Evolutionary conservation across 2,888 invertebrate species (phyloP).

Genomic region (Orchesellides sinensis): DNA sequence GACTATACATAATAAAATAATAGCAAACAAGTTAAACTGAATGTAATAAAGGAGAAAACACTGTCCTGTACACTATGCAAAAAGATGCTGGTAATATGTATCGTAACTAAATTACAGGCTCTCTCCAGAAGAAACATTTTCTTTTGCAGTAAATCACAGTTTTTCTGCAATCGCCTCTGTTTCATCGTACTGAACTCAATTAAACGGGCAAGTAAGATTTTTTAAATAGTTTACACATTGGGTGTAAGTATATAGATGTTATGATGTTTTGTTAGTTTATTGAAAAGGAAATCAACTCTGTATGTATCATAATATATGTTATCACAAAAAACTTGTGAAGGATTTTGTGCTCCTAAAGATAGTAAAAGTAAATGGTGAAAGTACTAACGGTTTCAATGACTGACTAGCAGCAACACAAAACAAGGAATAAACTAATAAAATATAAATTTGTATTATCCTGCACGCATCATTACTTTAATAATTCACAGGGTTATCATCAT

Average conservation of each 20-base stretch:
- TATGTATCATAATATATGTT: too few relatives aligned
- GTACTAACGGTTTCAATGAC: conserved; percentile 64
- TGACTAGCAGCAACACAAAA: conserved; percentile 67
- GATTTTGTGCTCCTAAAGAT: not conserved
- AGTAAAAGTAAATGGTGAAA: conserved; percentile 65
- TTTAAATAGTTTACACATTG: too few relatives aligned
- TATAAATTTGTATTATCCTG: conserved; percentile 53
- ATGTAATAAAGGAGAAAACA: conserved; percentile 24
- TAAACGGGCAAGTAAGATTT: too few relatives aligned
- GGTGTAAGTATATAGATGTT: too few relatives aligned
- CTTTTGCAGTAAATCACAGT: too few relatives aligned
- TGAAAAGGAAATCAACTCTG: too few relatives aligned
- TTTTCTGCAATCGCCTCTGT: too few relatives aligned
- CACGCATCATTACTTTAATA: conserved; percentile 32
- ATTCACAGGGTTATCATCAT: conserved; percentile 51
- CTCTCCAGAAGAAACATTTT: too few relatives aligned
- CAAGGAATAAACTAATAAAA: conserved; percentile 59
- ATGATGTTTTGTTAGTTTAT: too few relatives aligned
- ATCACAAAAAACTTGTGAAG: too few relatives aligned
- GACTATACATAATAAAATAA: not conserved
- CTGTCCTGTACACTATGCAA: not conserved
- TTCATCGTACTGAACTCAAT: too few relatives aligned
- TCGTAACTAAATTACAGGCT: too few relatives aligned
- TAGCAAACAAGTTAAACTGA: not conserved
- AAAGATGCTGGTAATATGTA: not conserved